Percentiles rank a stretch among this genome's conserved stretches.
Conservation (phyloP, 2,797 vertebrate species). For the Tadarida brasiliensis region DNA sequence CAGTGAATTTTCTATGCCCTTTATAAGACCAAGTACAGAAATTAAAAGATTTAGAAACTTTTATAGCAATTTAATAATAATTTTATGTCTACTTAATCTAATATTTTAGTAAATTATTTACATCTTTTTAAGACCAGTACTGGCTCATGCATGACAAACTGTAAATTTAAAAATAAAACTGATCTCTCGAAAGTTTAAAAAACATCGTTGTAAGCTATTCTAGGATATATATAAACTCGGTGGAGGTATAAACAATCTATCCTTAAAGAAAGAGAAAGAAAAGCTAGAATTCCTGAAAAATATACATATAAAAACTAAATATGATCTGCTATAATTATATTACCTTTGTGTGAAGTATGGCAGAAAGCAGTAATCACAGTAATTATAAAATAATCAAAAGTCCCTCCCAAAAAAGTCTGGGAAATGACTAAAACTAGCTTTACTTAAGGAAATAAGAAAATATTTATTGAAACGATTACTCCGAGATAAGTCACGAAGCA, state of each 20-base stretch:
- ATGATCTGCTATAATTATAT: neutral
- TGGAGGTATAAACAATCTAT: neutral
- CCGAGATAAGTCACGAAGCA: neutral
- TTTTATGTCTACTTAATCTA: neutral
- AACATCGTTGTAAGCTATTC: neutral
- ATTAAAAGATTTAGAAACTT: neutral
- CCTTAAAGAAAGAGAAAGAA: neutral
- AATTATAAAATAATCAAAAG: slow-evolving; percentile 14
- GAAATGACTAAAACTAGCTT: neutral
- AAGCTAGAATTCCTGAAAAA: neutral
- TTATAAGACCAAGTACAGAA: slow-evolving; percentile 16
- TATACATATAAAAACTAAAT: neutral
- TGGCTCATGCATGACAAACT: neutral
- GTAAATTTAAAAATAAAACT: neutral
- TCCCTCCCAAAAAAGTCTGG: neutral
- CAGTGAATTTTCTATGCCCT: neutral
- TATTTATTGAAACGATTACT: neutral
- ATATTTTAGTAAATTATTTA: slow-evolving; percentile 11
- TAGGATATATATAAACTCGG: neutral
- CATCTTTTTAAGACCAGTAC: neutral
- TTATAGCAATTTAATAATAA: neutral
- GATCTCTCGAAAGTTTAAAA: neutral
- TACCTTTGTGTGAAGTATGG: slow-evolving; percentile 34
- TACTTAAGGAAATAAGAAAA: slow-evolving; percentile 33
- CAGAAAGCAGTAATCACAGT: neutral